Evolutionary conservation across 2,888 invertebrate genomes (phyloP), one percentile per base, ranked within the genome.

Genomic region (Acrobasis consociella): DNA sequence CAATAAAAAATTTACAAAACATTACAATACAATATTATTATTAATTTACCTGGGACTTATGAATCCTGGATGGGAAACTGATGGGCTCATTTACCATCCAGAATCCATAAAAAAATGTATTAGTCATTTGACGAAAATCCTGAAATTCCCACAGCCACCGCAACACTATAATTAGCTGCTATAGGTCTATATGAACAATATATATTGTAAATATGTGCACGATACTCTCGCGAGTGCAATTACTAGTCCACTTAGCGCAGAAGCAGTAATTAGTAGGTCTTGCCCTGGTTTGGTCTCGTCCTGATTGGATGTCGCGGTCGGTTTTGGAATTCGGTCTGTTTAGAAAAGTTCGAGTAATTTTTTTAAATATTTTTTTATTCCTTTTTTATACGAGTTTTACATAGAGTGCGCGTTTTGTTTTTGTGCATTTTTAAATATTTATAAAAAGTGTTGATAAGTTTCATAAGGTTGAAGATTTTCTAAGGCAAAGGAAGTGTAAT

Each of bases 121-220:
- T 15, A 52, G 60, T 16, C 49, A 38, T 58, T 59, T 38, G 2
- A 13, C 11, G 0, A 46, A 52, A 22, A 31, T 52, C 42, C 22
- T 3, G 22, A 13, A 13, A 7, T 56, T 42, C 15, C 8, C 11
- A 39, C 64, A 17, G 61, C 60, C 52, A 62, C 56, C 17, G 42
- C 56, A 17, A 22, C 56, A 11, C 58, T 63, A 60, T 64, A 64
- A 63, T 65, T 59, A 64, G 53, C 39, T 49, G 53, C 62, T 51
- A 31, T 62, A 58, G 65, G 64, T 64, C 58, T 65, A 63, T 63
- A 61, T 58, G 46, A 58, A 67, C 62, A 67, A 66, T 67, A 65
- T 62, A 60, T 67, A 65, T 62, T 60, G 67, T 66, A 65, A 70
- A 69, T 70, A 70, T 67, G 67, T 66, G 53, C 65, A 65, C 52